A percentile compares a stretch with the other conserved stretches of the same genome.
These are phyloP conservation scores for Stenoptilia bipunctidactyla DNA, from an alignment of 2,888 invertebrate species.

Conservation along the genomic window DNA sequence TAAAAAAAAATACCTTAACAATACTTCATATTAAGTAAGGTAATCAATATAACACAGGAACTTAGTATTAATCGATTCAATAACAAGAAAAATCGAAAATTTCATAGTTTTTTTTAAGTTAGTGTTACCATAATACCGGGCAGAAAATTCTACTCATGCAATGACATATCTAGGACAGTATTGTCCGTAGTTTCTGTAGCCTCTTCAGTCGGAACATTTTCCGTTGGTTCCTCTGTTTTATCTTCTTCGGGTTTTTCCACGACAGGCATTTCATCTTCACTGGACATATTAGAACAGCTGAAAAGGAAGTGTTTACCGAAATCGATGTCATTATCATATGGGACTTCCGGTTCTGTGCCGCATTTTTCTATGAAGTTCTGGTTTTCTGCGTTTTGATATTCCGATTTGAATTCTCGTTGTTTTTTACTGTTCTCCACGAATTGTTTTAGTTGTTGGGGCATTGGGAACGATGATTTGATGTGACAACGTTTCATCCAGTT, in stretches of 20 bases:
- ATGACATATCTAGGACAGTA: slow-evolving; percentile 45
- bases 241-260: slow-evolving; percentile 18
- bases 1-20: no score
- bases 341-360: slow-evolving; percentile 26
- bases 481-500: slow-evolving; percentile 75
- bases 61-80: no score
- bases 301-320: slow-evolving; percentile 58
- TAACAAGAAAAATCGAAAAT: no score
- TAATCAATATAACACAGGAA: no score
- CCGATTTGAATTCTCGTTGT: slow-evolving; percentile 46
- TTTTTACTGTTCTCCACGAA: slow-evolving; percentile 68
- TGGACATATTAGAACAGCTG: slow-evolving; percentile 33
- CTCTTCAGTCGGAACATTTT: slow-evolving; percentile 7
- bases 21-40: no score
- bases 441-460: slow-evolving; percentile 70
- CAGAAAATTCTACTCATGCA: slow-evolving; percentile 33
- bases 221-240: slow-evolving; percentile 13
- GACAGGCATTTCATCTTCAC: slow-evolving; percentile 37
- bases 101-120: background rate
- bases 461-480: slow-evolving; percentile 71
- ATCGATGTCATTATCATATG: slow-evolving; percentile 36
- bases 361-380: slow-evolving; percentile 27
- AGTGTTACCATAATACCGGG: no score
- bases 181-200: slow-evolving; percentile 21
- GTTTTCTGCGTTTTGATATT: slow-evolving; percentile 16